These are phyloP conservation scores for Galerucella calmariensis DNA, from an alignment of 2,888 invertebrate species.

Conservation along the genomic window DNA sequence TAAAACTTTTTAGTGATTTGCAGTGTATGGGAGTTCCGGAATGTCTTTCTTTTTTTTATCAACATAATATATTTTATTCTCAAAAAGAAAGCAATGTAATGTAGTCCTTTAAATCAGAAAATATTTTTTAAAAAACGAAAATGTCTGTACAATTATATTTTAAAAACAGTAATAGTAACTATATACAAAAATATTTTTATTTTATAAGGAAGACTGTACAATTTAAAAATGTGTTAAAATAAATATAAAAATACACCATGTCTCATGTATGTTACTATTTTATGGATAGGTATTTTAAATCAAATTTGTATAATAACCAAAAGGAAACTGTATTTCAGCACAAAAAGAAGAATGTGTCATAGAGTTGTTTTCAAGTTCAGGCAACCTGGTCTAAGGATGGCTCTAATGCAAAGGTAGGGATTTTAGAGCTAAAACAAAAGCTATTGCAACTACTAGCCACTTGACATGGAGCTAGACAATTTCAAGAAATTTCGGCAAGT, in stretches of 20 bases:
- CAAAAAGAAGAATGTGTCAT: no score
- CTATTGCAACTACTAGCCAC: no score
- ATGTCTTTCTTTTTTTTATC: neutral
- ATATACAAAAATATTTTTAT: slow-evolving; percentile 35
- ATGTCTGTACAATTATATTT: slow-evolving; percentile 13
- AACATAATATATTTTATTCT: neutral
- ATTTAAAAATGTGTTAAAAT: slow-evolving; percentile 36
- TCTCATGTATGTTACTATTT: neutral
- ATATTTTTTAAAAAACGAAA: slow-evolving; percentile 13
- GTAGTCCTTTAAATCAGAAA: neutral
- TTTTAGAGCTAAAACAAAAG: no score
- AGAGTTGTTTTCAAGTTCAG: no score
- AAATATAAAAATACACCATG: slow-evolving; percentile 18
- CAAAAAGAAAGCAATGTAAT: slow-evolving; percentile 14
- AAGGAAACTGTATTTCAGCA: no score
- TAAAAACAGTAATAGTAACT: slow-evolving; percentile 9
- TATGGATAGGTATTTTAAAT: no score
- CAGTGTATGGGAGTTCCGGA: neutral
- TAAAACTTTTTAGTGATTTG: neutral
- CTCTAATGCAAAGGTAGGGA: no score
- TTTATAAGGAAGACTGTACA: slow-evolving; percentile 46
- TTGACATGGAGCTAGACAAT: no score
- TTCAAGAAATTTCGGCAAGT: no score
- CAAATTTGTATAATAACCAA: no score
- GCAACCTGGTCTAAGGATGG: no score